These are phyloP conservation scores for Daubentonia madagascariensis DNA, from an alignment of 2,113 vertebrate genomes.

Conservation along the genomic window DNA sequence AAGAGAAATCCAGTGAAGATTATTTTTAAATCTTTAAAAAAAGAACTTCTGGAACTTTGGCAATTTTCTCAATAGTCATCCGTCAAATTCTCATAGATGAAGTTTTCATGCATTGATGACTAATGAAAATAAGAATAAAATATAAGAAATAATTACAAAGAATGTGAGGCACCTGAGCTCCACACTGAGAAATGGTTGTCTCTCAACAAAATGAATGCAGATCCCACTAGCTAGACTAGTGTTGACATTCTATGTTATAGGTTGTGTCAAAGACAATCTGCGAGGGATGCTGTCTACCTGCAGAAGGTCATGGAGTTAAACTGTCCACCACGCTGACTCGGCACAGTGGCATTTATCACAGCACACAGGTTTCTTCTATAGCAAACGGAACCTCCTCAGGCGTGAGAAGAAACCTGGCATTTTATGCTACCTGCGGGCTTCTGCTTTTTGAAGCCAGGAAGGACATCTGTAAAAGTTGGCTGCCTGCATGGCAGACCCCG, in stretches of 20 bases:
- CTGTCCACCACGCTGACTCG: constrained; percentile 70
- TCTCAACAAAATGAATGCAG: constrained; percentile 65
- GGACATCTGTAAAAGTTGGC: constrained; percentile 77
- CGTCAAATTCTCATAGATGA: not conserved
- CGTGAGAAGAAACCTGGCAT: constrained; percentile 67
- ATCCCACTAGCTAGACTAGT: not conserved
- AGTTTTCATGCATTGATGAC: not conserved
- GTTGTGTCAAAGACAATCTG: constrained; percentile 72
- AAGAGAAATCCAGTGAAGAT: not conserved
- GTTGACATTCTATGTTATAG: constrained; percentile 65
- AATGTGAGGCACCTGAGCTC: not conserved
- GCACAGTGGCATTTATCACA: constrained; percentile 69
- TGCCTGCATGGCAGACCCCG: constrained; percentile 54
- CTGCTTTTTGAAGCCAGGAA: constrained; percentile 71
- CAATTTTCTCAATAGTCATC: not conserved
- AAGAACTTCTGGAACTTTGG: not conserved
- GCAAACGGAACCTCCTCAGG: constrained; percentile 59
- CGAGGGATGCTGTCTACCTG: constrained; percentile 55
- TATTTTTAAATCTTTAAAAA: no score
- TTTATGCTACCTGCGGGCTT: constrained; percentile 68
- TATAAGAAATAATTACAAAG: constrained; percentile 40
- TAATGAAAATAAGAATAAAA: not conserved
- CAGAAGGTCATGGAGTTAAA: constrained; percentile 78
- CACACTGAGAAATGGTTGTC: constrained; percentile 2
- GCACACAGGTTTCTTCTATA: constrained; percentile 25